Evolutionary conservation across 2,113 vertebrate genomes (phyloP), one percentile per base, ranked within the genome.

Genomic region (Noturus placidus): DNA sequence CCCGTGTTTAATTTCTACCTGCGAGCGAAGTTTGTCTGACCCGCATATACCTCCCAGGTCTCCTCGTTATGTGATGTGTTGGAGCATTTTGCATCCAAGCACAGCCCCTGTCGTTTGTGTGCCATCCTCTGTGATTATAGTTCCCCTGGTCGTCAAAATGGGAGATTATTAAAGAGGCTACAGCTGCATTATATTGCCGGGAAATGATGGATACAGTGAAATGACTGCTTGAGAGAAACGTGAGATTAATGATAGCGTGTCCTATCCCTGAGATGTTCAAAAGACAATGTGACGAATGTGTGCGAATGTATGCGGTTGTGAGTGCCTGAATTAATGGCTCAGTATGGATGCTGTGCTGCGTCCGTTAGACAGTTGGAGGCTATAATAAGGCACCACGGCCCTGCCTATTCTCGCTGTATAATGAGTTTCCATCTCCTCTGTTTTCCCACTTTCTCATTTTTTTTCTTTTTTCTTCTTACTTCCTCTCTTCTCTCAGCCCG

Each of bases 381-480:
- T 65, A 14, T 61, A 52, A 86, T 85, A 80, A 69, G 42, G 42
- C 9, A 33, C 6, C 15, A 20, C 20, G 22, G 30, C 61, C 83
- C 33, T 84, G 30, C 67, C 22, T 38, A 9, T 63, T 65, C 46
- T n/a, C 30, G 2, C n/a, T 25, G 38, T 54, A n/a, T 86, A 86
- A 86, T 79, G 61, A 77, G 54, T 85, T 30, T 77, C 35, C 57
- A 27, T 85, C 56, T 85, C 35, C 52, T 38, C 83, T 72, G 4
- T 54, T 17, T 72, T 69, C 14, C 27, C n/a, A 6, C 61, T 52
- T 50, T 69, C 63, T 83, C 3, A 3, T 1, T 81, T 19, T 35
- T 22, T 11, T 35, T 4, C 38, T 11, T 27, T 38, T 15, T 46
- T 27, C 15, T 57, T 70, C 30, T 10, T 57, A 13, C 10, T 61